Conservation (phyloP, 2,113 vertebrate genomes). For the Paratilapia polleni region DNA sequence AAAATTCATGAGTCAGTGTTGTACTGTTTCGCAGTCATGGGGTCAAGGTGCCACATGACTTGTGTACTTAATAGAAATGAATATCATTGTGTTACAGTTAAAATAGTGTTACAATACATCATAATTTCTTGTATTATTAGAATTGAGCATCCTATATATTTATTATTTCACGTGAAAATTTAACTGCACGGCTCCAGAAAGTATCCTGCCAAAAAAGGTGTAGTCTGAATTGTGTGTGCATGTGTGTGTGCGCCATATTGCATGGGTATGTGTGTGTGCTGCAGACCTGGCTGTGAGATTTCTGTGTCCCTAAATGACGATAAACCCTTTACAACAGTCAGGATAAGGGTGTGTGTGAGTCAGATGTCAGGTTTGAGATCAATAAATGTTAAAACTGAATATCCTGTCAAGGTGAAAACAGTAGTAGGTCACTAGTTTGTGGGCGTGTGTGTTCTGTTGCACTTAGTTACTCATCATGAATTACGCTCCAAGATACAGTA, state of each 20-base stretch:
- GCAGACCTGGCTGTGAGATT: neutral
- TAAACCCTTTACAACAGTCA: neutral
- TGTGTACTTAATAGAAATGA: neutral
- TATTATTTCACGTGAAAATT: neutral
- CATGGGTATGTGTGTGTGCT: neutral
- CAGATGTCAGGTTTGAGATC: constrained; percentile 31
- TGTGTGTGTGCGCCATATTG: accelerated
- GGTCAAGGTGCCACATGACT: neutral
- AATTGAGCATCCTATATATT: neutral
- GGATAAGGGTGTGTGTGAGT: neutral
- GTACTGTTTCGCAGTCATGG: neutral
- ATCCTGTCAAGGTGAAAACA: constrained; percentile 56
- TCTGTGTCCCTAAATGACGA: constrained; percentile 4
- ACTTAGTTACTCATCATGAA: constrained; percentile 51
- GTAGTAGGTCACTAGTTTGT: constrained; percentile 57
- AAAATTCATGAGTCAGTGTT: constrained; percentile 21
- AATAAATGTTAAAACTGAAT: constrained; percentile 55
- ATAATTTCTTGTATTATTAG: neutral
- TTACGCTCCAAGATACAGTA: constrained; percentile 48
- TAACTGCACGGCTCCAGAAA: neutral
- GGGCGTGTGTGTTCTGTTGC: constrained; percentile 46
- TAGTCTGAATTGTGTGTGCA: neutral
- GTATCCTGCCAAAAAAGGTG: neutral
- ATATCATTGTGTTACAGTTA: neutral
- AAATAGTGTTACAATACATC: neutral